phyloP scores from a whole-genome alignment of 2,888 invertebrate genomes.

The Drosophila robusta region DNA sequence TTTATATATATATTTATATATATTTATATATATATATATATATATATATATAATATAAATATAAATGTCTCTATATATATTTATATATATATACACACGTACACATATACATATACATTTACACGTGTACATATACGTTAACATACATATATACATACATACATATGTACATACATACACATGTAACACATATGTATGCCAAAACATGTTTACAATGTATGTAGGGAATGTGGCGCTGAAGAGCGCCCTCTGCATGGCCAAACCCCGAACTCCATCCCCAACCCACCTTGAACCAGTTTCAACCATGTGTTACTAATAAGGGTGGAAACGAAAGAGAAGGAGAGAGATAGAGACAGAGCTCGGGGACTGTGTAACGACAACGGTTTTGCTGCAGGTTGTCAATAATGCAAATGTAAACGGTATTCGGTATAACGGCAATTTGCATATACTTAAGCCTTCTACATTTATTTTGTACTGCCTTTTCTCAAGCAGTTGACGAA shows the following conservation, averaged over 20 bases:
- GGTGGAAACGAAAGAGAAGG: slow-evolving; percentile 35
- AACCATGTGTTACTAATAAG: slow-evolving; percentile 42
- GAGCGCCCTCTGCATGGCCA: background rate
- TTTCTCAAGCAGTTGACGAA: background rate
- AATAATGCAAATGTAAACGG: slow-evolving; percentile 1
- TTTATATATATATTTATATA: no score
- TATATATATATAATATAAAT: no score
- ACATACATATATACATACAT: background rate
- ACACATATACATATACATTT: background rate
- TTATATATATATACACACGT: no score
- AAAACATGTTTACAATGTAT: background rate
- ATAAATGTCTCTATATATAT: no score
- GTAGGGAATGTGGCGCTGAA: background rate
- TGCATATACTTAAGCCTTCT: background rate
- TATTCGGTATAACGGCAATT: background rate
- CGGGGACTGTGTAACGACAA: background rate
- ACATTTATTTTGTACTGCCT: background rate
- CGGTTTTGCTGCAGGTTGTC: slow-evolving; percentile 1
- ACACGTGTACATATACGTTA: background rate
- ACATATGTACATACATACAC: background rate
- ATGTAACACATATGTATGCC: background rate
- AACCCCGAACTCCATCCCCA: slow-evolving; percentile 12
- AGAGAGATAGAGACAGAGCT: background rate
- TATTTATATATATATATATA: no score
- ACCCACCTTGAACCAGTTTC: slow-evolving; percentile 42